Conservation (phyloP, 35 echinoderm and acorn worm genomes). For the Apostichopus californicus region DNA sequence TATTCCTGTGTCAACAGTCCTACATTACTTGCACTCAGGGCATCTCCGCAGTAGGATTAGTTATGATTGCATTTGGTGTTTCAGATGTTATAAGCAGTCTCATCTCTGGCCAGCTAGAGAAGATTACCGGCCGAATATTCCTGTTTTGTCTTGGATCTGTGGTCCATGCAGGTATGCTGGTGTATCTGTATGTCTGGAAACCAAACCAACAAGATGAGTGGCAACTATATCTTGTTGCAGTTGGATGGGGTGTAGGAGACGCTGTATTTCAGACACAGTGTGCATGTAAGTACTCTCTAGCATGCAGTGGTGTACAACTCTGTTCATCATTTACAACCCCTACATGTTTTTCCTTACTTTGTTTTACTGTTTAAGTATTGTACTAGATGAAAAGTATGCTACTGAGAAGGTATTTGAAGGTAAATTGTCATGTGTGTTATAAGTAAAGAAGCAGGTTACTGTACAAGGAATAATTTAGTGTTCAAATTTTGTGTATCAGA, state of each 20-base stretch:
- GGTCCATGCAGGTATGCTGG: slow-evolving; percentile 29
- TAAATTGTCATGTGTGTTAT: no score
- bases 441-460: no score
- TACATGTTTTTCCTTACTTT: no score
- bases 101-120: slow-evolving; percentile 56
- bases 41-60: slow-evolving; percentile 44
- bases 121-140: slow-evolving; percentile 40
- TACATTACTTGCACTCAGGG: slow-evolving; percentile 68
- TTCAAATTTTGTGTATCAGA: no score
- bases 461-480: no score
- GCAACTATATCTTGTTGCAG: slow-evolving; percentile 52
- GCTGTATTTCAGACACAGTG: slow-evolving; percentile 75
- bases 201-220: background rate
- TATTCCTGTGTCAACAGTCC: slow-evolving; percentile 13
- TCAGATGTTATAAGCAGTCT: slow-evolving; percentile 50
- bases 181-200: slow-evolving; percentile 48
- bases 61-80: slow-evolving; percentile 61
- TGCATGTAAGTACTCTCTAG: slow-evolving; percentile 48
- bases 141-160: slow-evolving; percentile 48
- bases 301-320: no score
- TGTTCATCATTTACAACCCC: no score
- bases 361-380: no score
- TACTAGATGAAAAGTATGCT: no score
- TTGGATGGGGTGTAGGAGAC: slow-evolving; percentile 69
- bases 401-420: no score